phyloP scores from a whole-genome alignment of 2,888 invertebrate species.

The Rhimphoctona megacephalus region DNA sequence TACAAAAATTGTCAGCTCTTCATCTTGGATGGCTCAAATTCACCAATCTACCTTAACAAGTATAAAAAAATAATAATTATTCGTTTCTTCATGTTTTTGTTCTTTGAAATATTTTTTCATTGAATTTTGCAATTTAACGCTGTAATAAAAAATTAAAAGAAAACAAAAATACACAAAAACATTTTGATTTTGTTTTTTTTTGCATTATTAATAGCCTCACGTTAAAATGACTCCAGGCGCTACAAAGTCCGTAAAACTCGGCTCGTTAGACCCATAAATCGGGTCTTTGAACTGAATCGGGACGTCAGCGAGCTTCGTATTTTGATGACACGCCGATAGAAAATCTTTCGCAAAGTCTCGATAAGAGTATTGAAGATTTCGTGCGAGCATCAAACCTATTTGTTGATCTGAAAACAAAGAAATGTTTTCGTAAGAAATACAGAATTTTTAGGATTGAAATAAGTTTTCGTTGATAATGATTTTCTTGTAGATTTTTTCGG shows the following conservation, averaged over 20 bases:
- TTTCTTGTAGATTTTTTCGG: too few relatives aligned
- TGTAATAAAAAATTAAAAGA: too few relatives aligned
- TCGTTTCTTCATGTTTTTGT: too few relatives aligned
- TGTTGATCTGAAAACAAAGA: conserved; percentile 90
- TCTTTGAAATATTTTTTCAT: too few relatives aligned
- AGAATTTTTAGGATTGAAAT: too few relatives aligned
- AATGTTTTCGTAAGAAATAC: too few relatives aligned
- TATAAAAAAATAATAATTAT: too few relatives aligned
- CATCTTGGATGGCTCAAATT: too few relatives aligned
- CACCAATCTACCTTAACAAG: too few relatives aligned
- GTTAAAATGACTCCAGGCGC: conserved; percentile 97
- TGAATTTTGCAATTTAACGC: too few relatives aligned
- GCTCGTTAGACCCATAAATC: conserved; percentile 94
- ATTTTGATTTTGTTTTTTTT: background rate
- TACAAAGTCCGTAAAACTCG: conserved; percentile 98
- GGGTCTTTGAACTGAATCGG: conserved; percentile 96
- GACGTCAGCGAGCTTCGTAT: conserved; percentile 94
- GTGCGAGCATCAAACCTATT: conserved; percentile 94
- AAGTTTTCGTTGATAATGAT: too few relatives aligned
- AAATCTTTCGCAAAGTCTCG: conserved; percentile 92
- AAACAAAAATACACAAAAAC: background rate
- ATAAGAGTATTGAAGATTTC: conserved; percentile 94
- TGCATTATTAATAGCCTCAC: conserved; percentile 86
- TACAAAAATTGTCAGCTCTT: too few relatives aligned
- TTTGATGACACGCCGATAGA: conserved; percentile 90